phyloP scores from a whole-genome alignment of 1,140 invertebrate genomes.

The Drosophila cardini region DNA sequence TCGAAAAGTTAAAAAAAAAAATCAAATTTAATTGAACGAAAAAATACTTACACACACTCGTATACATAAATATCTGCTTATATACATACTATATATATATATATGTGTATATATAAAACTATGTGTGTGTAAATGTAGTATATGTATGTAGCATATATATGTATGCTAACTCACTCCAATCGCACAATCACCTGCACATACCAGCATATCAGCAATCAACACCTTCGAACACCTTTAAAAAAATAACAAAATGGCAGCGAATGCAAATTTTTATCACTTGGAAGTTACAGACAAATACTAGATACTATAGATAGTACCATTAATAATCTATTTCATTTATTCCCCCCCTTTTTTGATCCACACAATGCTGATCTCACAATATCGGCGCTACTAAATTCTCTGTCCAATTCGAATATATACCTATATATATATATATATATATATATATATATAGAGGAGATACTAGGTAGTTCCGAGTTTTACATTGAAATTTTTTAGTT shows the following conservation, averaged over 20 bases:
- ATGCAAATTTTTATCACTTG: background rate
- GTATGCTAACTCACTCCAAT: background rate
- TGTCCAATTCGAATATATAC: too few species aligned
- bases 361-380: too few species aligned
- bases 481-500: constrained; percentile 23
- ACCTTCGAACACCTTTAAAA: background rate
- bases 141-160: background rate
- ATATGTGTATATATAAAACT: background rate
- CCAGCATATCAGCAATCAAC: background rate
- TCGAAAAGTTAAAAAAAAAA: background rate
- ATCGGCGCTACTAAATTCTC: too few species aligned
- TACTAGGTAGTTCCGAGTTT: constrained; percentile 12
- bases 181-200: background rate
- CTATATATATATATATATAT: too few species aligned
- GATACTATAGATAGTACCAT: too few species aligned
- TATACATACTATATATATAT: background rate
- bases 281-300: background rate
- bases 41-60: background rate
- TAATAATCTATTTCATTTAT: too few species aligned
- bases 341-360: too few species aligned
- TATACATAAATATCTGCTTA: background rate
- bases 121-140: too few species aligned
- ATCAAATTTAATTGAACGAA: constrained; percentile 3
- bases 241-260: background rate
- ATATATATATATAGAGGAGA: background rate